A percentile compares a stretch with the other conserved stretches of the same genome.
phyloP scores from a whole-genome alignment of 2,797 vertebrate species.

The Urophycis tenuis region DNA sequence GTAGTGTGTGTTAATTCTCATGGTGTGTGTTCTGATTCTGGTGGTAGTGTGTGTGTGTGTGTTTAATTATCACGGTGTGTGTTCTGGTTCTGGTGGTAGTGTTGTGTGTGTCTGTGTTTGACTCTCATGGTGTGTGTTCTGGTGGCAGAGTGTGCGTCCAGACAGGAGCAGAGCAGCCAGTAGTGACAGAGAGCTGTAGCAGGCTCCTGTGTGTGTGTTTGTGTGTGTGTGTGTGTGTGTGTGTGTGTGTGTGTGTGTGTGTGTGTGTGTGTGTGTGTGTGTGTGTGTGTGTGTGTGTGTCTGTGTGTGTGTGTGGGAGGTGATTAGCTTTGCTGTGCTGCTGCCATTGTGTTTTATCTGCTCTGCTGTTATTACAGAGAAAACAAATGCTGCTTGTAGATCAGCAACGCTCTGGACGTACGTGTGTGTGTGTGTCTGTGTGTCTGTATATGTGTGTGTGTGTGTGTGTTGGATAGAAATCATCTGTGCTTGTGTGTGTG shows the following conservation, averaged over 20 bases:
- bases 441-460: not conserved
- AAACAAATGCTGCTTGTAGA: not conserved
- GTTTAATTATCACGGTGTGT: not conserved
- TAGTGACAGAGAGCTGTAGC: conserved; percentile 33
- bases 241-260: conserved; percentile 16
- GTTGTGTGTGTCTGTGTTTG: not conserved
- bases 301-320: conserved; percentile 35
- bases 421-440: not conserved
- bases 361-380: not conserved
- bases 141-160: not conserved
- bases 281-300: no score
- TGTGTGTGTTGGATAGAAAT: not conserved
- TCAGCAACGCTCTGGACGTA: not conserved
- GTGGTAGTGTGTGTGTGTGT: not conserved
- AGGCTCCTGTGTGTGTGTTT: not conserved
- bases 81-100: not conserved
- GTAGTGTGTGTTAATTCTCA: not conserved
- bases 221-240: not conserved
- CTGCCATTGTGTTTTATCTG: conserved; percentile 41
- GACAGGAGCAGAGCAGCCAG: conserved; percentile 4
- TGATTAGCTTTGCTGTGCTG: conserved; percentile 29
- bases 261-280: no score
- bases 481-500: not conserved
- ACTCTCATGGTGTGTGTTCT: not conserved
- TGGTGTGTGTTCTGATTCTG: not conserved